Base-by-base conservation (phyloP, 2,888 invertebrate species). In the Ennomos quercinarius region DNA sequence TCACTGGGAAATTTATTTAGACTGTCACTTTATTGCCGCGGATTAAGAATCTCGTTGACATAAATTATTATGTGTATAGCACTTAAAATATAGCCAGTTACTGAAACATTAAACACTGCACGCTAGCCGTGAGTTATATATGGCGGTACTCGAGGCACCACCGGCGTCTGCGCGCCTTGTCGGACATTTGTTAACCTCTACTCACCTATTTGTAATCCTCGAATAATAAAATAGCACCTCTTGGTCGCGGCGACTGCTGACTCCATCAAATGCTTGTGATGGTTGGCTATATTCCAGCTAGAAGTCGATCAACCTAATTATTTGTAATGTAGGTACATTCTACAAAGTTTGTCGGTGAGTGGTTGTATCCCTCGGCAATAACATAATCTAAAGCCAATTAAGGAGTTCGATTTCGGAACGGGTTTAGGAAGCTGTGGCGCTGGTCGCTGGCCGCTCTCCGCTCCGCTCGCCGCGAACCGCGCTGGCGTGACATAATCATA, bases 21-120 rank as follows among this genome's bases (percentile, higher is more conserved):
- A 80, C 80, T 84, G 86, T 80, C 81, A 84, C 76, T 84, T 81
- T 84, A 86, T 80, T 78, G 82, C 84, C 72, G 79, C 77, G 83
- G 84, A 88, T 87, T 87, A 85, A 84, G 83, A 86, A 84, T 84
- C 86, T 84, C 76, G 84, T 82, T 85, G 87, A 88, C 82, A 84
- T 88, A 83, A 85, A 84, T 86, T 85, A 86, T 85, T 80, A 78
- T 72, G 71, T 74, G 76, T 78, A 76, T 68, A 75, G 71, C 72
- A 70, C 71, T 77, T 81, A 72, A 81, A 77, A 78, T 83, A 80
- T 76, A 64, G 68, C 63, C 72, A 66, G 72, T 73, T 70, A 78
- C 76, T 74, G 70, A 74, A 78, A 74, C 76, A 70, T 75, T 74
- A 70, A 70, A 70, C 62, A 57, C 67, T 51, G 54, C 60, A 59